Evolutionary conservation across 2,888 invertebrate species (phyloP), one percentile per base, ranked within the genome.

Genomic region (Hypomecis punctinalis): DNA sequence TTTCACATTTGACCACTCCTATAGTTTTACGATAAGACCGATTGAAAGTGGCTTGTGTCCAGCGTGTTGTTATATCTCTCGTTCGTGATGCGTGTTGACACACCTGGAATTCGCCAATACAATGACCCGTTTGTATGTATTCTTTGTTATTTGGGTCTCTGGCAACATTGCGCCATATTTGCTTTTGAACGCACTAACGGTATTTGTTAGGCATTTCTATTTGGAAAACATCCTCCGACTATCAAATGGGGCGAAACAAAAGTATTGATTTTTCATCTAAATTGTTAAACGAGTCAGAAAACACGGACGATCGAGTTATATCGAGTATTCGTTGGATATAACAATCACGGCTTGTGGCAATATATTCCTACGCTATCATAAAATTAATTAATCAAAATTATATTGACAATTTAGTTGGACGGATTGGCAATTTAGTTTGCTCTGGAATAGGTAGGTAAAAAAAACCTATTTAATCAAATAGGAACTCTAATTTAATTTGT

Each of bases 281-380:
- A 79, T 80, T 83, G 83, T 75, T 83, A 79, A 89, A 88, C 81
- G 86, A 86, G 73, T 78, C 78, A 70, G 81, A 87, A 85, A 83
- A 82, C 76, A 72, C 72, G 75, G 70, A 59, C 72, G 72, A 69
- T 74, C 72, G 73, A 72, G 73, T 68, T 79, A 73, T 79, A 84
- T 82, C 77, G 67, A 75, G 79, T 83, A 82, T 82, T 75, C 74
- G 79, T 77, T 81, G 78, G 75, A 77, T 75, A 69, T 63, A 79
- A 80, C 77, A 76, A 66, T 68, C 73, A 73, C 68, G 53, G 63
- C 61, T 46, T 48, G 46, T 54, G 5, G 42, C 60, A n/a, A 49
- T 6, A 23, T 51, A 23, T 35, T 49, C 8, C 13, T 40, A 6
- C 35, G 11, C 10, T 11, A 5, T 43, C 42, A 49, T 6, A 8